A percentile compares a stretch with the other conserved stretches of the same genome.
phyloP scores from a whole-genome alignment of 2,113 vertebrate genomes.

The Tapirus terrestris region DNA sequence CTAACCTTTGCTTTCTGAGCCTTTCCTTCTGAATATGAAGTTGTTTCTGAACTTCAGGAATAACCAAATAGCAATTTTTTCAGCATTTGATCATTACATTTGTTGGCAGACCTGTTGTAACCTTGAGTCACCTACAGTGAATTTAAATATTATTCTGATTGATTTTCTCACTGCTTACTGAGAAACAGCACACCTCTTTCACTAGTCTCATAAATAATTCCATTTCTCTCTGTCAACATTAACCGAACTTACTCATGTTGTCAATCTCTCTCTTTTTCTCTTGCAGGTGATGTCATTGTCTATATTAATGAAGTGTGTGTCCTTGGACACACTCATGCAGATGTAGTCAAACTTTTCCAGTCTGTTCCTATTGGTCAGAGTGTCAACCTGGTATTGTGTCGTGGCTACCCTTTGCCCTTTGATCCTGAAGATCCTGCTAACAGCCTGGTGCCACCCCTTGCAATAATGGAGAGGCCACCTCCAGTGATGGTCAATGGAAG shows the following conservation, averaged over 20 bases:
- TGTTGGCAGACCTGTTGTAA: constrained; percentile 53
- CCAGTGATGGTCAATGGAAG: constrained; percentile 94
- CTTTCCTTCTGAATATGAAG: constrained; percentile 58
- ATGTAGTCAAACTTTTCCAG: constrained; percentile 99
- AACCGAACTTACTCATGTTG: constrained; percentile 84
- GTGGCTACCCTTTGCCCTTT: constrained; percentile 97
- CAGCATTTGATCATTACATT: constrained; percentile 38
- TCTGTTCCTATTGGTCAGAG: constrained; percentile 98
- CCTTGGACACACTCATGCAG: constrained; percentile 98
- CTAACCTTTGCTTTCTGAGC: neutral
- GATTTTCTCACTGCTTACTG: constrained; percentile 71
- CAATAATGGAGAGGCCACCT: constrained; percentile 96
- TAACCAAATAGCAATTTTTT: constrained; percentile 47
- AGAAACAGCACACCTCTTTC: constrained; percentile 37
- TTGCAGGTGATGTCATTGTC: constrained; percentile 97
- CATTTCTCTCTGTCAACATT: constrained; percentile 53
- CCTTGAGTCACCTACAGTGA: constrained; percentile 64
- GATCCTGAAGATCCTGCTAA: constrained; percentile 95
- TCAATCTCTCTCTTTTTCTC: constrained; percentile 82
- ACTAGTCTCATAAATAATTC: constrained; percentile 68
- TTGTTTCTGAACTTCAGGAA: constrained; percentile 60
- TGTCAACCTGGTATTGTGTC: constrained; percentile 96
- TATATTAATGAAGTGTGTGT: constrained; percentile 99
- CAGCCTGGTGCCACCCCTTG: constrained; percentile 94
- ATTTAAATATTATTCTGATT: constrained; percentile 76